Evolutionary conservation across 2,113 vertebrate genomes (phyloP).

Genomic region (Lepus americanus): DNA sequence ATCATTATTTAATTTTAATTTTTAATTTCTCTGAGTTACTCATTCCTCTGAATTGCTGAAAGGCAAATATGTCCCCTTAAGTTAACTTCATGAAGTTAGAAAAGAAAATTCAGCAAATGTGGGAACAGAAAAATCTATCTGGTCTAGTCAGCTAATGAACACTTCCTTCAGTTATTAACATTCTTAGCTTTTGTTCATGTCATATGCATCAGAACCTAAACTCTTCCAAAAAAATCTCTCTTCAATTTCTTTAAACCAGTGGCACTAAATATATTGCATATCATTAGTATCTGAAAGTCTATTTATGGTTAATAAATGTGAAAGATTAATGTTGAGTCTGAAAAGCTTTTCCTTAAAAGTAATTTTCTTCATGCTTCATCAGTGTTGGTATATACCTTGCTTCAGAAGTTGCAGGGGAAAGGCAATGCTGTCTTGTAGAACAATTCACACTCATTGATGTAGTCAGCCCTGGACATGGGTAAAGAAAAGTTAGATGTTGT

Average conservation of each 20-base stretch:
- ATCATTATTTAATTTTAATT: slow-evolving; percentile 57
- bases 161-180: not conserved
- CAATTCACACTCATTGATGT: no score
- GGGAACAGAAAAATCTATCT: not conserved
- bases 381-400: not conserved
- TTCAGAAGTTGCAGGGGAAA: not conserved
- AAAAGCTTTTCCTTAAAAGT: not conserved
- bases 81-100: slow-evolving; percentile 42
- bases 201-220: not conserved
- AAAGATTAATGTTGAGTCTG: not conserved
- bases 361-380: not conserved
- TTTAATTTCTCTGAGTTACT: slow-evolving; percentile 52
- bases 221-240: not conserved
- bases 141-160: not conserved
- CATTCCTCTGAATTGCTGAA: slow-evolving; percentile 39
- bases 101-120: slow-evolving; percentile 20
- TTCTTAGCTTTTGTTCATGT: not conserved
- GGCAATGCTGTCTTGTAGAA: no score
- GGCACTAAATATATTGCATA: not conserved
- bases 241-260: not conserved
- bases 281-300: not conserved
- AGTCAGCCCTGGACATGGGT: no score
- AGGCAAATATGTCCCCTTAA: slow-evolving; percentile 44
- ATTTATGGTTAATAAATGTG: not conserved
- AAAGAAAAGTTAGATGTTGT: not conserved